Conservation (phyloP, 2,113 vertebrate genomes). For the Pluvialis apricaria region DNA sequence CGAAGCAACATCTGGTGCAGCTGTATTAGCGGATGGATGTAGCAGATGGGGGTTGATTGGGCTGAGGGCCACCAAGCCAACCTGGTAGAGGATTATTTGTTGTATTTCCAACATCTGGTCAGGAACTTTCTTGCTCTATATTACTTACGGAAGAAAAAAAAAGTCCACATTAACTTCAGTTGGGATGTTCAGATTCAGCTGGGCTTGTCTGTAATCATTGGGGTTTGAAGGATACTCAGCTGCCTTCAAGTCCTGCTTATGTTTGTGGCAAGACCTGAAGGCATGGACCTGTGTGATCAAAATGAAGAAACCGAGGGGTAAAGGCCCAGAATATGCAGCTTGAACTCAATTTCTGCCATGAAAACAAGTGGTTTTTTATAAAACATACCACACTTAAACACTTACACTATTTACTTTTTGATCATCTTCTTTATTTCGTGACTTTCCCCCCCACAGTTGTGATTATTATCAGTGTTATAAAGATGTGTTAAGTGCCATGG, state of each 20-base stretch:
- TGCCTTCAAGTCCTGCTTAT: not conserved
- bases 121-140: not conserved
- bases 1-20: not conserved
- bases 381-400: not conserved
- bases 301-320: not conserved
- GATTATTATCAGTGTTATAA: not conserved
- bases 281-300: not conserved
- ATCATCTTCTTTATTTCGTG: not conserved
- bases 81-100: not conserved
- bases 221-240: not conserved
- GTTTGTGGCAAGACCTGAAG: not conserved
- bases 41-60: not conserved
- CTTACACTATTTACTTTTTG: not conserved
- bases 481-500: not conserved
- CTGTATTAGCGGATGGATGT: not conserved
- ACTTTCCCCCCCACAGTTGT: rapidly evolving
- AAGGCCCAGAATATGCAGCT: not conserved
- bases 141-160: not conserved
- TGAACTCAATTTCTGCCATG: not conserved
- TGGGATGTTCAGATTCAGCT: not conserved
- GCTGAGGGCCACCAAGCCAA: not conserved
- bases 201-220: not conserved
- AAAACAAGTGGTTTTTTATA: not conserved
- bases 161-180: too few species aligned
- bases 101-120: not conserved